Percentiles rank a stretch among this genome's conserved stretches.
Evolutionary conservation across 1,140 invertebrate genomes (phyloP).

Genomic region (Reticulitermes speratus): DNA sequence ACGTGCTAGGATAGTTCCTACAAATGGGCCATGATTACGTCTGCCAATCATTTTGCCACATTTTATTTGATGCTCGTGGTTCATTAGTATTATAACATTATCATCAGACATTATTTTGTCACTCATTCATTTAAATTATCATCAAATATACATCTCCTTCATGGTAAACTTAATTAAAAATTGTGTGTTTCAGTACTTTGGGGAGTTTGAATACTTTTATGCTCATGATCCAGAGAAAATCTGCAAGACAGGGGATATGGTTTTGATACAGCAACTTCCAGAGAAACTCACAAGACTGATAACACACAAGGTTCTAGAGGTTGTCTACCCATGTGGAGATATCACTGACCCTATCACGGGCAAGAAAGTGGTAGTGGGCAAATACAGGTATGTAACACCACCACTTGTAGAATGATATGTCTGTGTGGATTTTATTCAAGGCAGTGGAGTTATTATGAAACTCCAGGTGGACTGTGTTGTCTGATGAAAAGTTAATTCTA

Average conservation of each 20-base stretch:
- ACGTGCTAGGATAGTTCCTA: too few relatives aligned
- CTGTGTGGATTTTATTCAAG: too few relatives aligned
- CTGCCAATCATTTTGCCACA: too few relatives aligned
- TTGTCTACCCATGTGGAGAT: conserved; percentile 79
- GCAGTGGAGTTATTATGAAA: too few relatives aligned
- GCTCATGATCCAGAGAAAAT: conserved; percentile 73
- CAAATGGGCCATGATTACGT: too few relatives aligned
- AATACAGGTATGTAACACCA: conserved; percentile 56
- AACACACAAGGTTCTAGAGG: conserved; percentile 73
- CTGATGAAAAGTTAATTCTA: too few relatives aligned
- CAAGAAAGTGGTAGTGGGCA: conserved; percentile 68
- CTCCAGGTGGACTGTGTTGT: too few relatives aligned
- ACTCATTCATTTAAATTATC: neutral
- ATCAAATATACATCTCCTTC: neutral
- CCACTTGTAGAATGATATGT: neutral
- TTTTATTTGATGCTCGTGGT: too few relatives aligned
- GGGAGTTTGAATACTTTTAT: conserved; percentile 65
- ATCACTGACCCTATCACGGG: conserved; percentile 78
- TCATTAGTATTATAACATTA: too few relatives aligned
- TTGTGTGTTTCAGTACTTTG: conserved; percentile 69
- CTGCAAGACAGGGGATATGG: conserved; percentile 79
- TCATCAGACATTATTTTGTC: conserved; percentile 18
- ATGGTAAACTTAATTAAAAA: neutral
- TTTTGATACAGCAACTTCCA: conserved; percentile 71
- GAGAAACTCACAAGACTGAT: conserved; percentile 71